Evolutionary conservation across 2,113 vertebrate species (phyloP).

Genomic region (Jacana jacana): DNA sequence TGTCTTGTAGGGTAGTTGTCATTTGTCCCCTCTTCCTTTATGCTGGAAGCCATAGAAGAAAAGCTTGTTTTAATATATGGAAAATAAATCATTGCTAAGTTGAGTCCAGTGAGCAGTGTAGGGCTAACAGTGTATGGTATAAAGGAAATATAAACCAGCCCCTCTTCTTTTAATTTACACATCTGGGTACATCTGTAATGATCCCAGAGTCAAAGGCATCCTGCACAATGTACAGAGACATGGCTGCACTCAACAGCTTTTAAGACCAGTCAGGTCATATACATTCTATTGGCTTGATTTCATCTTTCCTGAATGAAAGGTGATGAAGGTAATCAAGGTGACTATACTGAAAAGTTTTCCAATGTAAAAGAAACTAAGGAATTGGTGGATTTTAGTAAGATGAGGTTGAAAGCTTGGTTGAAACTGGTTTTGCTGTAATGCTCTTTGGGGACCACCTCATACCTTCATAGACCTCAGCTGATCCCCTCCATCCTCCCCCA

Average conservation of each 20-base stretch:
- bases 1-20: background rate
- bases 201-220: rapidly evolving
- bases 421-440: background rate
- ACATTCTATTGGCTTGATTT: background rate
- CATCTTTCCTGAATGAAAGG: background rate
- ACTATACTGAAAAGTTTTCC: background rate
- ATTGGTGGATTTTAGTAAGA: background rate
- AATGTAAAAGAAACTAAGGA: background rate
- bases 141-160: background rate
- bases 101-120: background rate
- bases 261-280: background rate
- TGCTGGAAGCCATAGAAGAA: rapidly evolving
- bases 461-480: rapidly evolving
- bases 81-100: background rate
- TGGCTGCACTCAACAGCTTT: rapidly evolving
- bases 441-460: background rate
- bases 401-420: background rate
- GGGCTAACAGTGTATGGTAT: background rate
- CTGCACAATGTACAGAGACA: rapidly evolving
- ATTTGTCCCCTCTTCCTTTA: background rate
- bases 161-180: background rate
- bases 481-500: background rate
- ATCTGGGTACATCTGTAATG: background rate
- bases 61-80: background rate
- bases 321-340: background rate